phyloP scores from a whole-genome alignment of 2,797 vertebrate species.

The Crypturellus tataupa region DNA sequence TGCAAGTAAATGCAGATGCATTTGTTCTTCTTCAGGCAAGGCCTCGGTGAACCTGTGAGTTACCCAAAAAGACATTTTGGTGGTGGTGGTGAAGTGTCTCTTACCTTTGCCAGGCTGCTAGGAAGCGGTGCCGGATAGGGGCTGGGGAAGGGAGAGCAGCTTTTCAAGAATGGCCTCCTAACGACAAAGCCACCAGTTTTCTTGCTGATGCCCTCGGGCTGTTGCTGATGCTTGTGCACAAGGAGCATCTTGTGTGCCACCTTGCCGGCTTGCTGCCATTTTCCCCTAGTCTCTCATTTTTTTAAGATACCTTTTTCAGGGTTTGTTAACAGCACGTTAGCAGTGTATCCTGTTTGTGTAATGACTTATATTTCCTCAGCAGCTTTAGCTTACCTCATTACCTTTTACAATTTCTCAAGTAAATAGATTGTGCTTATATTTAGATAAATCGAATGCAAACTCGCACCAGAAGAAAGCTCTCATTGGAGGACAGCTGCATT shows the following conservation, averaged over 20 bases:
- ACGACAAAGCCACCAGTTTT: not conserved
- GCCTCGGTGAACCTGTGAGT: not conserved
- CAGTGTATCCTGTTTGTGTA: not conserved
- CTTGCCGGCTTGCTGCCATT: not conserved
- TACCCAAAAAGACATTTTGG: not conserved
- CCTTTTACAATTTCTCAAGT: not conserved
- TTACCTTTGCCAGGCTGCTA: not conserved
- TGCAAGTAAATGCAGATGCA: not conserved
- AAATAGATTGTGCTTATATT: not conserved
- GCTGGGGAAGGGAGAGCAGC: not conserved
- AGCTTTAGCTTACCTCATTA: not conserved
- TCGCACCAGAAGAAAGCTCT: not conserved
- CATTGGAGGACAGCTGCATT: not conserved
- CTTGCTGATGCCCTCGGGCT: not conserved
- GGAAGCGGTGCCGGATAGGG: not conserved
- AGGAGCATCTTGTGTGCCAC: not conserved
- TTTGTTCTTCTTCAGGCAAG: not conserved
- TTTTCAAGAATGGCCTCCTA: not conserved
- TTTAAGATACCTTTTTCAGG: not conserved
- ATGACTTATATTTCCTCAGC: not conserved
- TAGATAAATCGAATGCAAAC: not conserved
- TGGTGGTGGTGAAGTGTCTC: not conserved
- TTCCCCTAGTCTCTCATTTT: not conserved
- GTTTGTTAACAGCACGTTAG: not conserved
- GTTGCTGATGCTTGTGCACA: not conserved